Percentiles rank a stretch among this genome's conserved stretches.
These are phyloP conservation scores for Myotis daubentonii DNA, from an alignment of 2,797 vertebrate species.

Conservation along the genomic window DNA sequence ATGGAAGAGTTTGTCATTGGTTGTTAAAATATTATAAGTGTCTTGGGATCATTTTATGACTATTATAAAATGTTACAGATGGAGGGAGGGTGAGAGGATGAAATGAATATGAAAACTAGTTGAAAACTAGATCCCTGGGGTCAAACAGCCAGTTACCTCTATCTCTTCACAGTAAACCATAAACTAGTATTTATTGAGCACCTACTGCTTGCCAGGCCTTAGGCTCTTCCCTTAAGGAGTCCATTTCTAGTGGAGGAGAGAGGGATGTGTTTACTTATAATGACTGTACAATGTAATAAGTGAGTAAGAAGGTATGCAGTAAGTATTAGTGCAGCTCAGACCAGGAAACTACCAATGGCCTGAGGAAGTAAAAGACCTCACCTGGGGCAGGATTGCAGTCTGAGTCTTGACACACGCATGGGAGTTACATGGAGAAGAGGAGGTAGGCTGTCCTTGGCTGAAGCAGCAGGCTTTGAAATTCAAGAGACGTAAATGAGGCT, in stretches of 20 bases:
- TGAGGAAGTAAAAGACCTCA: neutral
- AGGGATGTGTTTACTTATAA: neutral
- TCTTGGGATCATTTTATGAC: slow-evolving; percentile 33
- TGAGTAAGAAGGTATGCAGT: neutral
- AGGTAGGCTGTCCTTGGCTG: neutral
- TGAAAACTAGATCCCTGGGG: neutral
- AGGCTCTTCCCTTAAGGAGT: neutral
- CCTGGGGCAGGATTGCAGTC: neutral
- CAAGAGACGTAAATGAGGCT: neutral
- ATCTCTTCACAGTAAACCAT: neutral
- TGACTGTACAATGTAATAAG: neutral
- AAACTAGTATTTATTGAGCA: neutral
- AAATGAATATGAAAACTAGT: neutral
- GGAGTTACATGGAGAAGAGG: neutral
- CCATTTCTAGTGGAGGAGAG: neutral
- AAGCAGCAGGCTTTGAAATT: neutral
- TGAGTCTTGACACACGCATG: neutral
- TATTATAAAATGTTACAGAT: slow-evolving; percentile 2
- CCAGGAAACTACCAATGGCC: neutral
- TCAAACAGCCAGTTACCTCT: neutral
- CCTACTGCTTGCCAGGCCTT: neutral
- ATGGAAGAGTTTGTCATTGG: slow-evolving; percentile 36
- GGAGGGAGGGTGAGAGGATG: slow-evolving; percentile 6
- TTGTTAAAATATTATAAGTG: neutral
- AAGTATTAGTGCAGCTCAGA: neutral